phyloP scores from a whole-genome alignment of 2,113 vertebrate genomes.

The Bos indicus region DNA sequence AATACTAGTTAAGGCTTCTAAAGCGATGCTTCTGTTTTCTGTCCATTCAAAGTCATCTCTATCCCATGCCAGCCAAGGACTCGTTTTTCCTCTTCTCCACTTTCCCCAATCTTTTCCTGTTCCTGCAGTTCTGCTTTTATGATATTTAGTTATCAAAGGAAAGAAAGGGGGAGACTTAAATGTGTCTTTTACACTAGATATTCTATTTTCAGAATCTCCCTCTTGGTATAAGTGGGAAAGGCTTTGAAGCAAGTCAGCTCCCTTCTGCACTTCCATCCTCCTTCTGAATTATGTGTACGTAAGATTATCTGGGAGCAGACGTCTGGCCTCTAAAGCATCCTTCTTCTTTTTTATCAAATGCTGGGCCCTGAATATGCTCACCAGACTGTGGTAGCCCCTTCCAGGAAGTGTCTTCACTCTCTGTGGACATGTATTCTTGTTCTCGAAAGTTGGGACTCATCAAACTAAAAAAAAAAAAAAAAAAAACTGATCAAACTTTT shows the following conservation, averaged over 20 bases:
- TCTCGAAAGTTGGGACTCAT: background rate
- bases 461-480: background rate
- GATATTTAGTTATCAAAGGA: background rate
- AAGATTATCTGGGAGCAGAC: background rate
- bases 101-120: background rate
- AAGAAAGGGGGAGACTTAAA: background rate
- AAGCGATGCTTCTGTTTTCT: background rate
- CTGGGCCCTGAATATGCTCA: background rate
- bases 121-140: background rate
- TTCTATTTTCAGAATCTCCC: background rate
- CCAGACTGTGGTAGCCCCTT: background rate
- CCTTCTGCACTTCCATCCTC: background rate
- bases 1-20: background rate
- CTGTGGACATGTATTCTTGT: background rate
- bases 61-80: background rate
- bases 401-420: background rate
- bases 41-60: background rate
- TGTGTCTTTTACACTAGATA: background rate
- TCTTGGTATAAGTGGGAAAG: background rate
- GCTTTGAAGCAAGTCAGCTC: background rate
- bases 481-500: conserved; percentile 24
- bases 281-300: background rate
- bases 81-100: background rate
- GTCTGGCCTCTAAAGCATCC: background rate
- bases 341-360: background rate